phyloP scores from a whole-genome alignment of 2,888 invertebrate genomes.

The Macropis europaea region DNA sequence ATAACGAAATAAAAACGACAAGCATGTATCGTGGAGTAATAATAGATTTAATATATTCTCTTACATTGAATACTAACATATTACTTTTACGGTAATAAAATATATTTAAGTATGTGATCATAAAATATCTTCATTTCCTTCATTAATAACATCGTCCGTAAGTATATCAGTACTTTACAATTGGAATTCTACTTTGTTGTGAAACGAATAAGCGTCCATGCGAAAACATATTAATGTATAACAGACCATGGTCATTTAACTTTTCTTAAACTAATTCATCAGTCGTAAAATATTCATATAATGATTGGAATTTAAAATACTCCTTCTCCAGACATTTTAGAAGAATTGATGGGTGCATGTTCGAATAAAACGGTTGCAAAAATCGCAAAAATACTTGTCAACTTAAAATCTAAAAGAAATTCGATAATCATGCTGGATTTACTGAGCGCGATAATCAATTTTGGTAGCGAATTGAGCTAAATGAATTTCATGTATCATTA shows the following conservation, averaged over 20 bases:
- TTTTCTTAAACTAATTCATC: neutral
- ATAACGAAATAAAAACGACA: neutral
- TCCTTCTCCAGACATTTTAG: neutral
- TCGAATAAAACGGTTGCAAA: neutral
- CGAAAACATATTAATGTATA: neutral
- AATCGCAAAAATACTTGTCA: neutral
- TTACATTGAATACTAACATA: conserved; percentile 4
- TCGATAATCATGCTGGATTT: neutral
- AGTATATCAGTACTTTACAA: neutral
- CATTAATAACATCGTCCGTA: neutral
- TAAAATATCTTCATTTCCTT: conserved; percentile 21
- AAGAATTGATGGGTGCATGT: too few species aligned
- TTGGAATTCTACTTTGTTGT: neutral
- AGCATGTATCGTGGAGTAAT: neutral
- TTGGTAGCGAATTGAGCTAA: neutral
- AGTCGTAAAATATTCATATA: neutral
- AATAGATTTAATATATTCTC: conserved; percentile 11
- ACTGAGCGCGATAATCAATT: neutral
- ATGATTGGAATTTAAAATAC: neutral
- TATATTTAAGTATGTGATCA: conserved; percentile 26
- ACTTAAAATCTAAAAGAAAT: neutral
- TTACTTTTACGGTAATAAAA: conserved; percentile 27
- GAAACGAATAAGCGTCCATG: neutral
- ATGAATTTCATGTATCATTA: conserved; percentile 18
- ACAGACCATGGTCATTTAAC: neutral